Percentiles rank a stretch among this genome's conserved stretches.
These are phyloP conservation scores for Apodemia mormo DNA, from an alignment of 2,888 invertebrate genomes.

Conservation along the genomic window DNA sequence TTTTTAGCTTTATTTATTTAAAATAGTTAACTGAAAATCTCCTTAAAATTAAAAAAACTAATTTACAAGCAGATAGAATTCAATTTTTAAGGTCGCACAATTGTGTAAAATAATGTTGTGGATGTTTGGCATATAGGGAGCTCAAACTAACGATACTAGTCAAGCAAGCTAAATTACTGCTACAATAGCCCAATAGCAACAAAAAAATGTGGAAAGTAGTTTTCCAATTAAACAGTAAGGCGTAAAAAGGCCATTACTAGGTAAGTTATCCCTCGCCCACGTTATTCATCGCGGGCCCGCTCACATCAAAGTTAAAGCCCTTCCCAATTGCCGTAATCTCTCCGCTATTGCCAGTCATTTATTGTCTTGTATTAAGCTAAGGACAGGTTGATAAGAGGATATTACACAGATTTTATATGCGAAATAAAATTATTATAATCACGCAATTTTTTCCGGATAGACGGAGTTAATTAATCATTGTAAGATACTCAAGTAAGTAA, in stretches of 20 bases:
- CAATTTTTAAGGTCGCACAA: too few relatives aligned
- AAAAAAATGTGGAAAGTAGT: background rate
- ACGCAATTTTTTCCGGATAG: too few relatives aligned
- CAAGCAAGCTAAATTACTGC: background rate
- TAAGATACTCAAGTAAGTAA: too few relatives aligned
- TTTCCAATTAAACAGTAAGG: constrained; percentile 11
- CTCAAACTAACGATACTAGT: background rate
- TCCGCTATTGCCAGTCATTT: constrained; percentile 73
- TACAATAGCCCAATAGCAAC: background rate
- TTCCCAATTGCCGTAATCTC: constrained; percentile 69
- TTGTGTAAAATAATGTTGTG: too few relatives aligned
- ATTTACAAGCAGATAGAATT: too few relatives aligned
- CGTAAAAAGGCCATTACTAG: constrained; percentile 7
- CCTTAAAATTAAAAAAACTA: too few relatives aligned
- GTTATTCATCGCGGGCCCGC: constrained; percentile 5
- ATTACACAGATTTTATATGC: constrained; percentile 14
- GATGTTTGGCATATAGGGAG: background rate
- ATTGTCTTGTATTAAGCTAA: constrained; percentile 47
- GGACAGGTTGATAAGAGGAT: constrained; percentile 21
- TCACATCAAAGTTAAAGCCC: constrained; percentile 48
- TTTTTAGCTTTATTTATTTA: too few relatives aligned
- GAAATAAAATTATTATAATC: too few relatives aligned
- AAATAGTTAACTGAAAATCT: too few relatives aligned
- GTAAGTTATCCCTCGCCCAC: constrained; percentile 12
- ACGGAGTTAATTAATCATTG: too few relatives aligned